phyloP scores from a whole-genome alignment of 2,888 invertebrate species.

The Rhagium mordax region DNA sequence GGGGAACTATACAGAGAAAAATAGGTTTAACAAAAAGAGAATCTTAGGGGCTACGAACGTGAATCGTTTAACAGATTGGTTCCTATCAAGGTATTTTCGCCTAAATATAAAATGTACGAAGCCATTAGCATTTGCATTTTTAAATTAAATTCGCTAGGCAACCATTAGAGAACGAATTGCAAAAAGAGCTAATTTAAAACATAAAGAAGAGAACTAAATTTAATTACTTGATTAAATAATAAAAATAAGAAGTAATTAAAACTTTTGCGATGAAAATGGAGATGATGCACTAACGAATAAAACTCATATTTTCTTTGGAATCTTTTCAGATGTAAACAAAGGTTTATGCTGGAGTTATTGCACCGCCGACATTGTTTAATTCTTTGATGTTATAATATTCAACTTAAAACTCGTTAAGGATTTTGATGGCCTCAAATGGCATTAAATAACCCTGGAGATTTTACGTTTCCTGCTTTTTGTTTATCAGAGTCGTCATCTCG shows the following conservation, averaged over 20 bases:
- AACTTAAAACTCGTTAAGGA: constrained; percentile 1
- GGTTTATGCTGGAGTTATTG: not conserved
- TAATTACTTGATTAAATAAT: not conserved
- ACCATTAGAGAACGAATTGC: not conserved
- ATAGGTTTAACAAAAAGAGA: too few relatives aligned
- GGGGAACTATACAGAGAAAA: too few relatives aligned
- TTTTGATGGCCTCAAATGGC: not conserved
- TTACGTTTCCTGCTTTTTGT: not conserved
- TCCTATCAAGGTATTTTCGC: too few relatives aligned
- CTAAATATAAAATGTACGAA: too few relatives aligned
- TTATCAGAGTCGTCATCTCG: not conserved
- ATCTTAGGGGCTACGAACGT: too few relatives aligned
- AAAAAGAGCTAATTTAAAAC: not conserved
- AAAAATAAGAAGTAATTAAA: constrained; percentile 14
- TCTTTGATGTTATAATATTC: constrained; percentile 2
- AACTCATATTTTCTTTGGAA: not conserved
- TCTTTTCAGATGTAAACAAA: not conserved
- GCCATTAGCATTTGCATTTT: too few relatives aligned
- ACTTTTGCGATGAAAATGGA: not conserved
- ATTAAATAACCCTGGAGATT: not conserved
- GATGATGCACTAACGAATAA: not conserved
- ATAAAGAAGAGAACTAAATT: not conserved
- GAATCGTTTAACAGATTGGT: too few relatives aligned
- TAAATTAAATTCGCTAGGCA: not conserved
- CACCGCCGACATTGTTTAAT: constrained; percentile 3